These are phyloP conservation scores for Coregonus ussuriensis DNA, from an alignment of 2,797 vertebrate species.

Conservation along the genomic window DNA sequence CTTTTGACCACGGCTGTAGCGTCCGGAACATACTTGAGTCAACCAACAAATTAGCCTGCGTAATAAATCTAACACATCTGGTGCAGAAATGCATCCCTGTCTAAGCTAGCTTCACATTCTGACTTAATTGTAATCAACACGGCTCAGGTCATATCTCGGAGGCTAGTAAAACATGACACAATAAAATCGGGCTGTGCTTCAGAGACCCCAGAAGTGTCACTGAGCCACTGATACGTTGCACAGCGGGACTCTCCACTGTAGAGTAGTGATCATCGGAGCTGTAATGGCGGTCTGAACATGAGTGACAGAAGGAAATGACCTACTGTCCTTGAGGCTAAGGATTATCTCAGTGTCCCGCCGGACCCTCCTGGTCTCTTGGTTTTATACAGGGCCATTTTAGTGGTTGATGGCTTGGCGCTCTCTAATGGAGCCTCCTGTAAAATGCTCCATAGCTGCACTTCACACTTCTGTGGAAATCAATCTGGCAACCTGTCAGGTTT, in stretches of 20 bases:
- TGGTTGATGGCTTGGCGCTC: background rate
- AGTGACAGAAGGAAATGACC: background rate
- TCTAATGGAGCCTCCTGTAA: constrained; percentile 9
- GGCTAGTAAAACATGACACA: constrained; percentile 3
- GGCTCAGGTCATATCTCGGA: background rate
- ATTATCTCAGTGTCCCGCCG: background rate
- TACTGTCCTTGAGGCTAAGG: background rate
- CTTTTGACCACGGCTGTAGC: background rate
- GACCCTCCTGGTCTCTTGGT: background rate
- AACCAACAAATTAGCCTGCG: background rate
- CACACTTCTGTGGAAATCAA: constrained; percentile 26
- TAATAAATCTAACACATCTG: background rate
- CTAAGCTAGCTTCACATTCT: too few relatives aligned
- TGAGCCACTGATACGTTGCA: background rate
- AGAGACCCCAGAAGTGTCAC: background rate
- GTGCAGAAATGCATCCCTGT: background rate
- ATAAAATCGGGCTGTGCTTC: background rate
- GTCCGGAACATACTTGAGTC: background rate
- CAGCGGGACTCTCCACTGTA: background rate
- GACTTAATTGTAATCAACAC: background rate
- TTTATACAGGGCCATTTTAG: background rate
- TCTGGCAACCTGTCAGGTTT: constrained; percentile 35
- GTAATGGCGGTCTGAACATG: background rate
- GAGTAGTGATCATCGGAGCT: background rate
- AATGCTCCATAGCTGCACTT: constrained; percentile 10